Evolutionary conservation across 2,113 vertebrate genomes (phyloP).

Genomic region (Oryzias celebensis): DNA sequence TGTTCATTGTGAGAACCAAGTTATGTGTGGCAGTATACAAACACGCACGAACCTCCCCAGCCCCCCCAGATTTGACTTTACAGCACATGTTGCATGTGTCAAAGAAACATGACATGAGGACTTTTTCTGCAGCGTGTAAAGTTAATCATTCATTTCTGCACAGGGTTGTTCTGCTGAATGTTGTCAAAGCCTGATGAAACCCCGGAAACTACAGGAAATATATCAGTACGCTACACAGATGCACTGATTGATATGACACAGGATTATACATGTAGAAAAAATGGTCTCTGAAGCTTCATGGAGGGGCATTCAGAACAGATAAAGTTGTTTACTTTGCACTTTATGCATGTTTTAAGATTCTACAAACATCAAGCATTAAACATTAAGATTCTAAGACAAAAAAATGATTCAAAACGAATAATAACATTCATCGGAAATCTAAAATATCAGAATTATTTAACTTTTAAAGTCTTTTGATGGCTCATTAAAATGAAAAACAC

Average conservation of each 20-base stretch:
- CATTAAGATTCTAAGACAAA: too few relatives aligned
- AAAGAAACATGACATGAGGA: neutral
- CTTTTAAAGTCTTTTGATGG: too few relatives aligned
- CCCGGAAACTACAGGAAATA: constrained; percentile 3
- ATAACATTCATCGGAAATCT: too few relatives aligned
- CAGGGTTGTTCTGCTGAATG: too few relatives aligned
- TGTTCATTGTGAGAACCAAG: constrained; percentile 25
- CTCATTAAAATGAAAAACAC: too few relatives aligned
- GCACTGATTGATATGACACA: neutral
- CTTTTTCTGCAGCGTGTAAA: neutral
- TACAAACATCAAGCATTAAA: too few relatives aligned
- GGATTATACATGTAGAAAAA: constrained; percentile 12
- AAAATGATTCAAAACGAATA: too few relatives aligned
- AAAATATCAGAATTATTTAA: too few relatives aligned
- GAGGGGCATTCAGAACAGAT: too few relatives aligned
- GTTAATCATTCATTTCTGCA: too few relatives aligned
- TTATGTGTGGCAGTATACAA: constrained; percentile 9
- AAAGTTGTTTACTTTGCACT: too few relatives aligned
- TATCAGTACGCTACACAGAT: neutral
- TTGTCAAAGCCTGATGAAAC: neutral
- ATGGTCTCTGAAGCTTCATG: constrained; percentile 3
- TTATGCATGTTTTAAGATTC: too few relatives aligned
- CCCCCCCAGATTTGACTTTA: neutral
- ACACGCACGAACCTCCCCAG: neutral
- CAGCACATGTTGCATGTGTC: neutral